These are phyloP conservation scores for Podarcis raffonei DNA, from an alignment of 2,113 vertebrate species.

Conservation along the genomic window DNA sequence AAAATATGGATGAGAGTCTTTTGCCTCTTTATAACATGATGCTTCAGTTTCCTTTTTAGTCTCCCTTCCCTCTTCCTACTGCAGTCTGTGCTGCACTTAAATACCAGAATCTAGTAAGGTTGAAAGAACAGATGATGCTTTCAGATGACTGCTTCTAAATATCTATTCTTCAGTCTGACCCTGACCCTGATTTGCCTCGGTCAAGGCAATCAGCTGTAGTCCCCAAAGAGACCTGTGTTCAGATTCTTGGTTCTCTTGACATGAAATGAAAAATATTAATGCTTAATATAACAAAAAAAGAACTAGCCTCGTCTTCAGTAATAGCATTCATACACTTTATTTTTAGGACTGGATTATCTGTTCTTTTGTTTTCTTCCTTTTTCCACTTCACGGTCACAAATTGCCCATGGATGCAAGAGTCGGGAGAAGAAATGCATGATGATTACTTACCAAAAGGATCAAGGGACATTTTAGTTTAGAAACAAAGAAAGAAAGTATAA, in stretches of 20 bases:
- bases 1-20: conserved; percentile 22
- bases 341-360: neutral
- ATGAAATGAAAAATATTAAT: conserved; percentile 1
- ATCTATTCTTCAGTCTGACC: conserved; percentile 5
- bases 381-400: neutral
- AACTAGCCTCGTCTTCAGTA: neutral
- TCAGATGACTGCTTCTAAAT: conserved; percentile 15
- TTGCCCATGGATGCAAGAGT: no score
- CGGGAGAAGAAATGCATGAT: neutral
- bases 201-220: neutral
- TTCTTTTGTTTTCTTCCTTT: neutral
- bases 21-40: neutral
- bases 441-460: no score
- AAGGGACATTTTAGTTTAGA: no score
- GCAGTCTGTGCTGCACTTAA: neutral
- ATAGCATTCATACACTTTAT: neutral
- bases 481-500: no score
- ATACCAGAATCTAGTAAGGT: neutral
- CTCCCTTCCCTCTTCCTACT: neutral
- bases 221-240: neutral
- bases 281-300: neutral
- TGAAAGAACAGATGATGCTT: conserved; percentile 34
- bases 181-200: neutral
- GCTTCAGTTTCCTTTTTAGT: conserved; percentile 14
- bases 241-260: neutral